phyloP scores from a whole-genome alignment of 2,888 invertebrate species.

The Julus scanicus region DNA sequence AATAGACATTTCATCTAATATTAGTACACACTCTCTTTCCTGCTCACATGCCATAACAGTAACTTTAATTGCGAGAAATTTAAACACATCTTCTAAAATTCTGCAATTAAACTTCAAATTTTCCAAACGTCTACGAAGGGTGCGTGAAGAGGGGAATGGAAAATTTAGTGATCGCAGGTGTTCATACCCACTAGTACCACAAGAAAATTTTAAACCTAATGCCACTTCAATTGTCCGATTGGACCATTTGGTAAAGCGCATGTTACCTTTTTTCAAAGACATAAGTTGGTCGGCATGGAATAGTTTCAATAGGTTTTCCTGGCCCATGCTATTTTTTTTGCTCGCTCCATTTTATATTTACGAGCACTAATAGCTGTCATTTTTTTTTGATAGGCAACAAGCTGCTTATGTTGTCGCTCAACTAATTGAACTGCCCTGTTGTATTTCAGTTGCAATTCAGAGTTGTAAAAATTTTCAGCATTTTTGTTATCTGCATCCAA shows the following conservation, averaged over 20 bases:
- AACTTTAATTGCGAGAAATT: slow-evolving; percentile 11
- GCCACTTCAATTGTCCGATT: background rate
- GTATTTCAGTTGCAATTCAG: background rate
- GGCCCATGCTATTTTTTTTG: background rate
- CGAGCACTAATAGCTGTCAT: background rate
- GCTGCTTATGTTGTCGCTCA: background rate
- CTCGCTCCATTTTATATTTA: background rate
- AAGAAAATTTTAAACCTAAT: slow-evolving; percentile 17
- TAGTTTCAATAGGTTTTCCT: background rate
- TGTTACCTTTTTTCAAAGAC: background rate
- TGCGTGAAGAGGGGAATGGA: background rate
- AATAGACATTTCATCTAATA: slow-evolving; percentile 46
- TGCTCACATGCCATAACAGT: background rate
- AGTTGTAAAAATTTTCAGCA: background rate
- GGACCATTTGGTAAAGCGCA: background rate
- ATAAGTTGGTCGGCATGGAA: background rate
- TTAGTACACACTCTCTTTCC: slow-evolving; percentile 47
- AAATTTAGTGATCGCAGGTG: background rate
- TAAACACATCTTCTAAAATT: slow-evolving; percentile 43
- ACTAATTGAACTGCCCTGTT: background rate
- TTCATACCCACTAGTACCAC: slow-evolving; percentile 48
- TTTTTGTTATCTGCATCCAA: background rate
- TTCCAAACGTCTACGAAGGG: slow-evolving; percentile 18
- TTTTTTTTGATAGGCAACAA: background rate
- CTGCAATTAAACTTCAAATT: slow-evolving; percentile 27